These are phyloP conservation scores for Dicycla oo DNA, from an alignment of 2,888 invertebrate species.

Conservation along the genomic window DNA sequence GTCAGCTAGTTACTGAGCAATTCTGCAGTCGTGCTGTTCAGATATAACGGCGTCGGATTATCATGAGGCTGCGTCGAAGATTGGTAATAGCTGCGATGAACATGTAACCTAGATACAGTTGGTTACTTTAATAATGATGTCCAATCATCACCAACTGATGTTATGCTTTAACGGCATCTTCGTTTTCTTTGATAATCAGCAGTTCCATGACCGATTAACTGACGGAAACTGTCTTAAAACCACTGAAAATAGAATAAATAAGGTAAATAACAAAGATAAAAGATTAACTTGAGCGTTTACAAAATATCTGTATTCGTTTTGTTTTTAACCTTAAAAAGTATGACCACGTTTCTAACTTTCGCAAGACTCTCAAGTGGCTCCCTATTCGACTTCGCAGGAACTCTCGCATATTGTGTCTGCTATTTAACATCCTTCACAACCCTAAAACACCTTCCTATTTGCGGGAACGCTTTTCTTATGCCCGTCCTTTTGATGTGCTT, in stretches of 20 bases:
- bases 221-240: neutral
- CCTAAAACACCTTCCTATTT: too few relatives aligned
- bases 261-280: neutral
- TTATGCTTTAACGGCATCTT: neutral
- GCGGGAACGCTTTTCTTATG: too few relatives aligned
- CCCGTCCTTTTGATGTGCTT: too few relatives aligned
- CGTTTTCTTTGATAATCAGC: neutral
- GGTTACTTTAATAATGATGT: neutral
- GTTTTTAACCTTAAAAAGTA: too few relatives aligned
- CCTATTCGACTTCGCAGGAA: too few relatives aligned
- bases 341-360: too few relatives aligned
- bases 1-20: slow-evolving; percentile 48
- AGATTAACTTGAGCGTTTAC: too few relatives aligned
- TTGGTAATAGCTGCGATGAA: slow-evolving; percentile 37
- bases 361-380: too few relatives aligned
- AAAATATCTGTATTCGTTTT: too few relatives aligned
- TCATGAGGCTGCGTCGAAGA: slow-evolving; percentile 24
- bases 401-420: too few relatives aligned
- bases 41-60: slow-evolving; percentile 35
- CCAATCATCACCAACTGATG: neutral
- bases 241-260: neutral
- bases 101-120: slow-evolving; percentile 29
- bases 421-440: too few relatives aligned
- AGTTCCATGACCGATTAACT: neutral
- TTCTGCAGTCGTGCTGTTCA: slow-evolving; percentile 42